Evolutionary conservation across 2,888 invertebrate genomes (phyloP).

Genomic region (Orthonevra nobilis): DNA sequence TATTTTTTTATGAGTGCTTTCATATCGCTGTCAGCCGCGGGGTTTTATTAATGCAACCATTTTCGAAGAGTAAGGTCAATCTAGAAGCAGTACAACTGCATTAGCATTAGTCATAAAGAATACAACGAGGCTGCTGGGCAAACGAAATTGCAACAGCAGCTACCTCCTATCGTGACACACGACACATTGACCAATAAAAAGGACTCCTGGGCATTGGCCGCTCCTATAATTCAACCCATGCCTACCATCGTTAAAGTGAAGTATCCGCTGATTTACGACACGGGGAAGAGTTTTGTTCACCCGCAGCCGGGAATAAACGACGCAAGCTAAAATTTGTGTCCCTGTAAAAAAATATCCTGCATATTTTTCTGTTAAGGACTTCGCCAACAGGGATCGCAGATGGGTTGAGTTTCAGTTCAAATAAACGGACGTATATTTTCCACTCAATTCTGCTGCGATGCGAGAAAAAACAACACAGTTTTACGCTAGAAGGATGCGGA

Average conservation of each 20-base stretch:
- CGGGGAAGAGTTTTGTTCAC: too few relatives aligned
- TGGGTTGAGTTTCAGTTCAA: too few relatives aligned
- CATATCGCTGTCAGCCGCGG: not conserved
- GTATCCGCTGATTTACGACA: too few relatives aligned
- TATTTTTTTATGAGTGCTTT: not conserved
- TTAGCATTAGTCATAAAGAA: conserved; percentile 50
- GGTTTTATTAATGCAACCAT: too few relatives aligned
- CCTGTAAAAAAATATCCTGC: too few relatives aligned
- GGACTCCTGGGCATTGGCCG: conserved; percentile 4
- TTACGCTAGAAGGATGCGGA: not conserved
- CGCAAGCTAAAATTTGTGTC: too few relatives aligned
- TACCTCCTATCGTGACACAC: not conserved
- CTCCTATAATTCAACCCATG: conserved; percentile 1
- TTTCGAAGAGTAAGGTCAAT: not conserved
- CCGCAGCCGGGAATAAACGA: too few relatives aligned
- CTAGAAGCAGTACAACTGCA: too few relatives aligned
- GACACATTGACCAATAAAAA: not conserved
- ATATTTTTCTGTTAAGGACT: too few relatives aligned
- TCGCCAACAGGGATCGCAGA: too few relatives aligned
- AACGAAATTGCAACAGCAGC: not conserved
- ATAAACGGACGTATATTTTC: not conserved
- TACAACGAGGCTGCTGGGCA: conserved; percentile 15
- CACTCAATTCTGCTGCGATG: not conserved
- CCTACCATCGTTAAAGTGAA: too few relatives aligned
- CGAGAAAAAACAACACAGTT: not conserved